Percentiles rank a stretch among this genome's conserved stretches.
These are phyloP conservation scores for Lepidotrigona ventralis DNA, from an alignment of 1,140 invertebrate genomes.

Conservation along the genomic window DNA sequence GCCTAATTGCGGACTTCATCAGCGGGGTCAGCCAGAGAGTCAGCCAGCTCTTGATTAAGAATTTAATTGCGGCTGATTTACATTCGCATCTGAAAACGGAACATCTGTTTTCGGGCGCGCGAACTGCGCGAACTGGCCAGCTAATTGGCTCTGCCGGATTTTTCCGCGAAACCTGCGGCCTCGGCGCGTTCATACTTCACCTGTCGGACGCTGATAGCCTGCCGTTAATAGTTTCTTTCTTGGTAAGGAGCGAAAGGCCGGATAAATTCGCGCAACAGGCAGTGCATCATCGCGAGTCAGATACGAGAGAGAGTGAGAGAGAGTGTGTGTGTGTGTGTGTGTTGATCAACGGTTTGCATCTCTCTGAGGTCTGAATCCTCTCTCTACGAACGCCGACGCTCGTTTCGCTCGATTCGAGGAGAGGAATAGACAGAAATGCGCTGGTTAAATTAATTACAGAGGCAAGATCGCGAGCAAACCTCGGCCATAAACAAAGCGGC, in stretches of 20 bases:
- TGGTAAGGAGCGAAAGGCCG: constrained; percentile 38
- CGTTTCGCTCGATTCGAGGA: constrained; percentile 6
- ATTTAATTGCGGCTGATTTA: constrained; percentile 49
- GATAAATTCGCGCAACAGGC: constrained; percentile 50
- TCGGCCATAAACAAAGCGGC: constrained; percentile 72
- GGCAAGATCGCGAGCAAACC: constrained; percentile 64
- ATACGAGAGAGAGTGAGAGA: neutral
- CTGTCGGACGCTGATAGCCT: constrained; percentile 45
- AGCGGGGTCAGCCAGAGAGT: constrained; percentile 19
- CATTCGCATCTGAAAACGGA: constrained; percentile 42
- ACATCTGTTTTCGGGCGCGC: constrained; percentile 38
- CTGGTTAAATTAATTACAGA: constrained; percentile 74
- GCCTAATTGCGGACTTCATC: constrained; percentile 52
- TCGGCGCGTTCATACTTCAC: neutral
- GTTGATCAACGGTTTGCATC: constrained; percentile 65
- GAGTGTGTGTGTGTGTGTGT: too few species aligned
- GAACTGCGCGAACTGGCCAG: neutral
- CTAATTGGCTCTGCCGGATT: constrained; percentile 38
- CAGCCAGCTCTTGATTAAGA: constrained; percentile 45
- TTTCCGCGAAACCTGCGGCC: neutral
- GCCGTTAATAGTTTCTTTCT: constrained; percentile 50
- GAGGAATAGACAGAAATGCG: constrained; percentile 58
- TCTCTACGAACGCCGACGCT: neutral
- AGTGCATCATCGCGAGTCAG: constrained; percentile 51
- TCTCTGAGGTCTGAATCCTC: constrained; percentile 6